These are phyloP conservation scores for Hycleus phaleratus DNA, from an alignment of 1,140 invertebrate species.

Conservation along the genomic window DNA sequence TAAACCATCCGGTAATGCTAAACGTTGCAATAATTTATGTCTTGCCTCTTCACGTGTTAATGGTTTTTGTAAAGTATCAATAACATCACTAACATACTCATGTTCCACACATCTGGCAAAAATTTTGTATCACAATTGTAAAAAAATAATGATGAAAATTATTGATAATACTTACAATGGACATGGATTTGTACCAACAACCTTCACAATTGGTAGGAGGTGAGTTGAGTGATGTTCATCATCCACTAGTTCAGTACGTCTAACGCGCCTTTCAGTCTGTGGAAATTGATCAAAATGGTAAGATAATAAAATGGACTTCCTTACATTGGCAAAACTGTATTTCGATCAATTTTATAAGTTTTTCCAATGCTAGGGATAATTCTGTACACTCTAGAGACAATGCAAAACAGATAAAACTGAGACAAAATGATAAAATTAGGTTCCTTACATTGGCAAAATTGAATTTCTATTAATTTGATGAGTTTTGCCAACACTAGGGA, in stretches of 20 bases:
- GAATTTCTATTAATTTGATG: no score
- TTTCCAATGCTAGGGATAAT: no score
- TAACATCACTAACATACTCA: constrained; percentile 44
- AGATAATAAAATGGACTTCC: no score
- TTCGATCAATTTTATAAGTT: no score
- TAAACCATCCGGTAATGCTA: constrained; percentile 38
- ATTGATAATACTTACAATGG: constrained; percentile 18
- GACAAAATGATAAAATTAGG: no score
- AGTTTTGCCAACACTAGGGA: no score
- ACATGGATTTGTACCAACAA: constrained; percentile 31
- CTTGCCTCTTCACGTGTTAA: constrained; percentile 39
- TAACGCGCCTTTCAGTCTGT: no score
- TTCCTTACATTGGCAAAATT: no score
- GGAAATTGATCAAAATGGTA: no score
- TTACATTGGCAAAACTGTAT: no score
- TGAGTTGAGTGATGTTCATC: neutral
- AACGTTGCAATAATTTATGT: constrained; percentile 36
- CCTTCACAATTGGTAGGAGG: constrained; percentile 20
- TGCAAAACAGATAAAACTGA: no score
- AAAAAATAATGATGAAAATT: neutral
- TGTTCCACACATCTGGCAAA: constrained; percentile 45
- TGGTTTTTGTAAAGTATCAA: constrained; percentile 43
- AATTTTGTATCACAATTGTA: neutral
- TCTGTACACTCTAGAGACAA: no score
- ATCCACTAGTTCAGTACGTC: neutral